Percentiles rank a stretch among this genome's conserved stretches.
Conservation (phyloP, 2,113 vertebrate genomes). For the Anseranas semipalmata region DNA sequence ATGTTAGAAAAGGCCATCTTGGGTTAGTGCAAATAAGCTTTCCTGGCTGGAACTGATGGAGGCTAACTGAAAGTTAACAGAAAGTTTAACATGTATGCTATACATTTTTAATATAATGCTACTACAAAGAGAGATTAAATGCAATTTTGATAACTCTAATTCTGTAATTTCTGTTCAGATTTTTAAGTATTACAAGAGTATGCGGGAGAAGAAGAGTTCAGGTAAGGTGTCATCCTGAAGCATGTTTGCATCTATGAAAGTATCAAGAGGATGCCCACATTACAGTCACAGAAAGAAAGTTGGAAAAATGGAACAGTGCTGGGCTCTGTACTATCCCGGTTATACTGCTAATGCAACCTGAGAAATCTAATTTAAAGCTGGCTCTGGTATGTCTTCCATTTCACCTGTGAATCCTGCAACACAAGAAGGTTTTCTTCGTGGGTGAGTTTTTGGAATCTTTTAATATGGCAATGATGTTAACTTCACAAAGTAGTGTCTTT, state of each 20-base stretch:
- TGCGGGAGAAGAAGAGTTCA: background rate
- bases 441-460: background rate
- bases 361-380: background rate
- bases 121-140: background rate
- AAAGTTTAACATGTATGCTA: background rate
- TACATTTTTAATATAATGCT: background rate
- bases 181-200: background rate
- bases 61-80: background rate
- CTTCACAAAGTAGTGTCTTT: background rate
- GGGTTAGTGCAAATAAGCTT: background rate
- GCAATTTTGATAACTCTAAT: background rate
- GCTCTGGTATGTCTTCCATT: background rate
- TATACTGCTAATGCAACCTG: background rate
- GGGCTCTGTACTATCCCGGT: background rate
- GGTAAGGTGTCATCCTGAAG: background rate
- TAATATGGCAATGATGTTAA: background rate
- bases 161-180: background rate
- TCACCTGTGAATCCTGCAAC: background rate
- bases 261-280: background rate
- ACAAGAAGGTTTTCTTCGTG: background rate
- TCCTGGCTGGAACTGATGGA: background rate
- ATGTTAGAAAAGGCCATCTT: background rate
- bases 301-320: background rate
- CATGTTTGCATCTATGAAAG: background rate
- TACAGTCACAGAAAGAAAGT: background rate